Percentiles rank a stretch among this genome's conserved stretches.
Conservation (phyloP, 2,888 invertebrate species). For the Helicoverpa assulta region DNA sequence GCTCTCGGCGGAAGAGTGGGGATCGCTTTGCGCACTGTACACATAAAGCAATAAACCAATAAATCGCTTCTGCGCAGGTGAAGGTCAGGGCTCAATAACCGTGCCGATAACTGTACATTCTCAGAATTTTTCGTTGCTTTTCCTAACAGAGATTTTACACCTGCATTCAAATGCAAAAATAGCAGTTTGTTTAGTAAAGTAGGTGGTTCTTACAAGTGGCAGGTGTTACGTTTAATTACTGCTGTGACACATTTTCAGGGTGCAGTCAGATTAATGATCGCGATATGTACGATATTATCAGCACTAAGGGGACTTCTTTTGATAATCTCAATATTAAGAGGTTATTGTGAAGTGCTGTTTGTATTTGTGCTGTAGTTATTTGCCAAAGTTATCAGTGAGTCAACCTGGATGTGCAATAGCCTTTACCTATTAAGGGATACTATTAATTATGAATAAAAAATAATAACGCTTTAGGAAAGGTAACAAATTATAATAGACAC, state of each 20-base stretch:
- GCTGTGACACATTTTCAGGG: slow-evolving; percentile 35
- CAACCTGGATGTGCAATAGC: too few species aligned
- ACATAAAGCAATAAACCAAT: too few species aligned
- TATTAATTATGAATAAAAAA: too few species aligned
- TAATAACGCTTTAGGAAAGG: too few species aligned
- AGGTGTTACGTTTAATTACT: slow-evolving; percentile 40
- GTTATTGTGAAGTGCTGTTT: slow-evolving; percentile 18
- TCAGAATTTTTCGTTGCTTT: too few species aligned
- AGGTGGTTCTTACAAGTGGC: slow-evolving; percentile 15
- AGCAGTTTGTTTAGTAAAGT: not conserved
- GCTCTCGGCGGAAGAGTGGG: too few species aligned
- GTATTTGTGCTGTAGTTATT: not conserved
- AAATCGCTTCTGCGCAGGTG: too few species aligned
- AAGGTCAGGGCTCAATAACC: too few species aligned
- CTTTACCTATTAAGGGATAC: too few species aligned
- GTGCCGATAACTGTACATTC: too few species aligned
- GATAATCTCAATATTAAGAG: slow-evolving; percentile 22
- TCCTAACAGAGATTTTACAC: not conserved
- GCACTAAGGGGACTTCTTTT: slow-evolving; percentile 13
- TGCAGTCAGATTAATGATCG: slow-evolving; percentile 40
- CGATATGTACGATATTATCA: slow-evolving; percentile 29
- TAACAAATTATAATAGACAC: too few species aligned
- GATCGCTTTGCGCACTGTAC: too few species aligned
- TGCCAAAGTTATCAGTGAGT: not conserved
- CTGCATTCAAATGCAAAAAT: not conserved